phyloP scores from a whole-genome alignment of 2,113 vertebrate species.

The Pseudois nayaur region DNA sequence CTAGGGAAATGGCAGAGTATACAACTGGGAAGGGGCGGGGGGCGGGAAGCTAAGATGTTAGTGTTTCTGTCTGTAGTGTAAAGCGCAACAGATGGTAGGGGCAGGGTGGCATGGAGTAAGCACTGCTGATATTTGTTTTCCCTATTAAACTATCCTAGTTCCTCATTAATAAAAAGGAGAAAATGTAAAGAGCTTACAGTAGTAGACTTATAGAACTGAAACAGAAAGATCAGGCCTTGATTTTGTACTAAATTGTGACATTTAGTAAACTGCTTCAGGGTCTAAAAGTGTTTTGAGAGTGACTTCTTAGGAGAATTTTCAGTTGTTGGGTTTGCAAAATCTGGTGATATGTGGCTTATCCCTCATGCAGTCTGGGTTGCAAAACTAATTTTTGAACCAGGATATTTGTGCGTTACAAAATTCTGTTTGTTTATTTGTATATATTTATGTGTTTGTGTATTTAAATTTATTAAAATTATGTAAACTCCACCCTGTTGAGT shows the following conservation, averaged over 20 bases:
- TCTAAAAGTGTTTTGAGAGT: neutral
- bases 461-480: neutral
- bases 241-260: neutral
- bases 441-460: neutral
- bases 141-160: neutral
- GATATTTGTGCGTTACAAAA: neutral
- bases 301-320: neutral
- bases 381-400: neutral
- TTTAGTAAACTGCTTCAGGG: conserved; percentile 27
- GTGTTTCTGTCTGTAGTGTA: neutral
- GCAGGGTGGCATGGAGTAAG: neutral
- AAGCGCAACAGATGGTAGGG: neutral
- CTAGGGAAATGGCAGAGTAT: neutral
- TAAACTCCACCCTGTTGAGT: neutral
- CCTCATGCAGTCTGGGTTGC: neutral
- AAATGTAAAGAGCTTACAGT: neutral
- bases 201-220: neutral
- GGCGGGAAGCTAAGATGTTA: neutral
- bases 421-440: neutral
- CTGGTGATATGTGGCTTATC: neutral
- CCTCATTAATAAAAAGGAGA: neutral
- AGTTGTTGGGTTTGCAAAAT: neutral
- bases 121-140: neutral
- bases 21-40: fast-evolving
- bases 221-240: neutral